Evolutionary conservation across 2,797 vertebrate species (phyloP).

Genomic region (Ambastaia sidthimunki): DNA sequence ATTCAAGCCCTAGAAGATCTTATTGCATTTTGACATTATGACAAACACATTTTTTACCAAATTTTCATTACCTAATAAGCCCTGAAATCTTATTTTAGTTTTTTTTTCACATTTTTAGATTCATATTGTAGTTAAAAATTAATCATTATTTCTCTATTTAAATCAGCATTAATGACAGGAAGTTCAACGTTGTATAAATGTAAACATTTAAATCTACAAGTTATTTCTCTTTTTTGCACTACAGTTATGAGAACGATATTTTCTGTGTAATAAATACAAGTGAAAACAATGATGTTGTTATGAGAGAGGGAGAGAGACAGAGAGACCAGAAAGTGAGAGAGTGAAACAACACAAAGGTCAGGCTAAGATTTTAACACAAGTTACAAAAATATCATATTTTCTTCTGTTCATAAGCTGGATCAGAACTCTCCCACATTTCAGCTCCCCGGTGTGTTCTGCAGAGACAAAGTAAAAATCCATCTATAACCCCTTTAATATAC

Average conservation of each 20-base stretch:
- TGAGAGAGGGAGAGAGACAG: background rate
- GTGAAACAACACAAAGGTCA: slow-evolving; percentile 29
- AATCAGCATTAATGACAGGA: background rate
- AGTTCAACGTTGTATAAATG: background rate
- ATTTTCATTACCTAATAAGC: too few relatives aligned
- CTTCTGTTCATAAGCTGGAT: slow-evolving; percentile 5
- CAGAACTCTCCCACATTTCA: slow-evolving; percentile 4
- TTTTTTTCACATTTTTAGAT: too few relatives aligned
- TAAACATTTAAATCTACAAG: background rate
- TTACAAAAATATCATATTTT: background rate
- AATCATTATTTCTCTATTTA: too few relatives aligned
- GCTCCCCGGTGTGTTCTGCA: background rate
- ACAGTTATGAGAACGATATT: slow-evolving; percentile 1
- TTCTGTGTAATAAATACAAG: background rate
- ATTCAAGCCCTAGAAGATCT: background rate
- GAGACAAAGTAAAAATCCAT: slow-evolving; percentile 4
- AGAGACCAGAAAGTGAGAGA: background rate
- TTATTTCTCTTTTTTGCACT: background rate
- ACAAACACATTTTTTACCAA: too few relatives aligned
- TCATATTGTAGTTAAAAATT: too few relatives aligned
- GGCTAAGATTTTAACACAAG: background rate
- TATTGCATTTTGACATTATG: background rate
- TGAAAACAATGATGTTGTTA: background rate
- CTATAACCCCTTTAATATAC: background rate
- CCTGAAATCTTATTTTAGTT: too few relatives aligned